phyloP scores from a whole-genome alignment of 92 coral and sea anemone genomes.

The Pocillopora grandis region DNA sequence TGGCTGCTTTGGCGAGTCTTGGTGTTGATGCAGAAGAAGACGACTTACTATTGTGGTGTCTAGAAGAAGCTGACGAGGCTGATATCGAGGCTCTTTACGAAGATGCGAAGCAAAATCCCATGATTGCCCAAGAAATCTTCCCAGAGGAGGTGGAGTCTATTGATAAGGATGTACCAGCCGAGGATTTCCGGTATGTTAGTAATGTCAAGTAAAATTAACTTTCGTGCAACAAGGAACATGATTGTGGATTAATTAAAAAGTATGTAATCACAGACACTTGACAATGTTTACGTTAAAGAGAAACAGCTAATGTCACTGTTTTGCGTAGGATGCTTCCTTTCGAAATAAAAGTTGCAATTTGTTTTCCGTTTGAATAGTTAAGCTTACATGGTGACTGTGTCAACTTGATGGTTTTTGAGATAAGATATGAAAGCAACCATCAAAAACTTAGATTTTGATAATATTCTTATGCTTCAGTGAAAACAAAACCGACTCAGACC shows the following conservation, averaged over 20 bases:
- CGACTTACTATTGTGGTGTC: too few species aligned
- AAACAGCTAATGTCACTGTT: too few species aligned
- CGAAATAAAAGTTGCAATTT: background rate
- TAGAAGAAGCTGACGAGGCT: too few species aligned
- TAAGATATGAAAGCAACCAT: too few species aligned
- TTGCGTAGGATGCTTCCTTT: background rate
- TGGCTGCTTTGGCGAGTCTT: slow-evolving; percentile 63
- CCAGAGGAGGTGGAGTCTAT: background rate
- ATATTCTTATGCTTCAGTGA: background rate
- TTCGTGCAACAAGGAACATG: too few species aligned
- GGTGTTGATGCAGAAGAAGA: slow-evolving; percentile 38
- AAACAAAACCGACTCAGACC: background rate
- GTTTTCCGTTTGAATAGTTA: too few species aligned
- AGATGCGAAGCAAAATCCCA: slow-evolving; percentile 11
- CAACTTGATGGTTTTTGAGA: too few species aligned
- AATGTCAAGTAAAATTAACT: background rate
- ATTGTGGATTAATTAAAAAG: too few species aligned
- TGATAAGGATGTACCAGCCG: background rate
- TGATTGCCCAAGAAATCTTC: background rate
- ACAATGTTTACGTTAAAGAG: too few species aligned
- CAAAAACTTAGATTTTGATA: too few species aligned
- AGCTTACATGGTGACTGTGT: too few species aligned
- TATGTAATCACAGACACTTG: too few species aligned
- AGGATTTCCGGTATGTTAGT: background rate
- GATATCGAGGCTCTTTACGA: background rate